phyloP scores from a whole-genome alignment of 2,113 vertebrate genomes.

The Chionis minor region DNA sequence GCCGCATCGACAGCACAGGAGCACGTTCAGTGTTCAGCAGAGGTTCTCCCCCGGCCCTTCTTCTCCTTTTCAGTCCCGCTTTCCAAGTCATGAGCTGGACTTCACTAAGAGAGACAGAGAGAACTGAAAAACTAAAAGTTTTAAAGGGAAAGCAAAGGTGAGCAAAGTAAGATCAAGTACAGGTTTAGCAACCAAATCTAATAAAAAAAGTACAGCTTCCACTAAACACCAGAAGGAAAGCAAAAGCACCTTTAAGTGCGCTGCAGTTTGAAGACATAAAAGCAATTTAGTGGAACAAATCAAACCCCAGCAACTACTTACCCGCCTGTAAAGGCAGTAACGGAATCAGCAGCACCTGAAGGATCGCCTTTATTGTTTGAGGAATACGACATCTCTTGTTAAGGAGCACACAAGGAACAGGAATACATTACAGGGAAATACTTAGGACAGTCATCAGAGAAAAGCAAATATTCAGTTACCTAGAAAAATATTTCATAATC shows the following conservation, averaged over 20 bases:
- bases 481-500: background rate
- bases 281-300: conserved; percentile 48
- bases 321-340: conserved; percentile 17
- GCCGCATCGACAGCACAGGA: fast-evolving
- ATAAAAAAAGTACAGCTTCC: conserved; percentile 21
- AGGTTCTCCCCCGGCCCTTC: background rate
- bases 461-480: background rate
- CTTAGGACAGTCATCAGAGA: background rate
- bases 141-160: background rate
- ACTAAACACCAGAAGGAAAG: conserved; percentile 21
- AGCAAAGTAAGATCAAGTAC: background rate
- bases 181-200: background rate
- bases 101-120: background rate
- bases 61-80: background rate
- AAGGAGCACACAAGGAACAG: background rate
- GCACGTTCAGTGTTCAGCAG: background rate
- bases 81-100: background rate
- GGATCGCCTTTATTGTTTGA: conserved; percentile 16
- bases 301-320: conserved; percentile 2
- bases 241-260: background rate
- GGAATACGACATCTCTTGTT: background rate
- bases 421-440: background rate
- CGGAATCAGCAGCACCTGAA: conserved; percentile 6
- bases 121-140: background rate
- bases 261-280: conserved; percentile 35